Conservation (phyloP, 2,888 invertebrate genomes). For the Brachypalpus laphriformis region DNA sequence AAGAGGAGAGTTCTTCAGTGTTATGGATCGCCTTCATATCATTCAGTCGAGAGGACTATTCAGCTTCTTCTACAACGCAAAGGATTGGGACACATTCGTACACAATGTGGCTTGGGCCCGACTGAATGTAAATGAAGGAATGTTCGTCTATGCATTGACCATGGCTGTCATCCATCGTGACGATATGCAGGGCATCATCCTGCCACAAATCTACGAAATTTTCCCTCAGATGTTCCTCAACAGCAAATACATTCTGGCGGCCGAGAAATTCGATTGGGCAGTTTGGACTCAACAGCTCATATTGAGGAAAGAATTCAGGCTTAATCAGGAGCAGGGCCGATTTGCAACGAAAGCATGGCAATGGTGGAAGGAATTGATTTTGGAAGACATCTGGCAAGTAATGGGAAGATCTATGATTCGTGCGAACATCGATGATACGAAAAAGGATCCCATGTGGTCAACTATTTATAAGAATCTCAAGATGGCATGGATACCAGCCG, state of each 20-base stretch:
- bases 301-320: constrained; percentile 81
- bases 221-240: constrained; percentile 86
- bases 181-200: constrained; percentile 84
- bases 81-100: constrained; percentile 87
- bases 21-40: constrained; percentile 31
- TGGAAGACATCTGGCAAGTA: constrained; percentile 78
- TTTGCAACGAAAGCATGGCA: constrained; percentile 80
- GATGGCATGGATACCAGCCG: constrained; percentile 83
- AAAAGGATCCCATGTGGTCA: constrained; percentile 77
- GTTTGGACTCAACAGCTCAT: constrained; percentile 78
- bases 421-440: constrained; percentile 77
- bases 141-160: constrained; percentile 85
- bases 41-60: constrained; percentile 85
- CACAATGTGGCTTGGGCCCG: constrained; percentile 87
- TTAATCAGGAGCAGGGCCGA: too few species aligned
- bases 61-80: constrained; percentile 86
- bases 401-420: constrained; percentile 77
- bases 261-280: constrained; percentile 75
- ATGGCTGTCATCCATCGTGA: constrained; percentile 85
- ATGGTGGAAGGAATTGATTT: constrained; percentile 80
- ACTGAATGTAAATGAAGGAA: constrained; percentile 84
- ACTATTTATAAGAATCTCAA: constrained; percentile 75
- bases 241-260: constrained; percentile 83
- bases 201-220: constrained; percentile 87
- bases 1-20: constrained; percentile 66